Evolutionary conservation across 2,113 vertebrate species (phyloP).

Genomic region (Mandrillus leucophaeus): DNA sequence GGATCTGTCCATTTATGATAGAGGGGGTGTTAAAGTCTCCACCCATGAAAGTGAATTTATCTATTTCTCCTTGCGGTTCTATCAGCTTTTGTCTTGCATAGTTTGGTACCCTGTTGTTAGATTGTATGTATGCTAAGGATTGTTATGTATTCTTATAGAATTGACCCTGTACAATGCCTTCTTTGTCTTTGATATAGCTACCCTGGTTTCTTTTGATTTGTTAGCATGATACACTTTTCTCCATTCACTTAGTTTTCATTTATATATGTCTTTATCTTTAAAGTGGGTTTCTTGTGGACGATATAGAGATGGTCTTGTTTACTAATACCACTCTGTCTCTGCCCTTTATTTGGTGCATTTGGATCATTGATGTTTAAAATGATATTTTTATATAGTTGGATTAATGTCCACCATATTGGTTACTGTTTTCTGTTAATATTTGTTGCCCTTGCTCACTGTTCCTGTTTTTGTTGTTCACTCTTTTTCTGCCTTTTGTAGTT

Average conservation of each 20-base stretch:
- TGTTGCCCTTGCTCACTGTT: background rate
- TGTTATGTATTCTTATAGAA: too few relatives aligned
- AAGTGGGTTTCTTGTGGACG: background rate
- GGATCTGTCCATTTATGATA: too few relatives aligned
- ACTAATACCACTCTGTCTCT: background rate
- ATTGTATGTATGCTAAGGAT: too few relatives aligned
- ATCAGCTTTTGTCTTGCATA: too few relatives aligned
- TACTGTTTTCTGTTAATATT: background rate
- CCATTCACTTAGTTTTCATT: background rate
- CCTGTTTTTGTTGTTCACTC: background rate
- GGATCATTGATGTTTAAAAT: background rate
- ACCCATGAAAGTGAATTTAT: too few relatives aligned
- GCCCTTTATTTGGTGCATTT: background rate
- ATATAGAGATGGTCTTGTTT: background rate
- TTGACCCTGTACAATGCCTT: too few relatives aligned
- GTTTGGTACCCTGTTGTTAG: too few relatives aligned
- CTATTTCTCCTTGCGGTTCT: too few relatives aligned
- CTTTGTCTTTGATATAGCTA: too few relatives aligned
- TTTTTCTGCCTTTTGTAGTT: too few relatives aligned
- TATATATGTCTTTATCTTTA: background rate
- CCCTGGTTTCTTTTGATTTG: too few relatives aligned
- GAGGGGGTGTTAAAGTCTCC: too few relatives aligned
- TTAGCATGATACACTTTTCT: background rate
- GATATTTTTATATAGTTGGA: background rate
- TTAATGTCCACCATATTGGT: background rate